phyloP scores from a whole-genome alignment of 2,888 invertebrate species.

The Microlaimidae sp. region DNA sequence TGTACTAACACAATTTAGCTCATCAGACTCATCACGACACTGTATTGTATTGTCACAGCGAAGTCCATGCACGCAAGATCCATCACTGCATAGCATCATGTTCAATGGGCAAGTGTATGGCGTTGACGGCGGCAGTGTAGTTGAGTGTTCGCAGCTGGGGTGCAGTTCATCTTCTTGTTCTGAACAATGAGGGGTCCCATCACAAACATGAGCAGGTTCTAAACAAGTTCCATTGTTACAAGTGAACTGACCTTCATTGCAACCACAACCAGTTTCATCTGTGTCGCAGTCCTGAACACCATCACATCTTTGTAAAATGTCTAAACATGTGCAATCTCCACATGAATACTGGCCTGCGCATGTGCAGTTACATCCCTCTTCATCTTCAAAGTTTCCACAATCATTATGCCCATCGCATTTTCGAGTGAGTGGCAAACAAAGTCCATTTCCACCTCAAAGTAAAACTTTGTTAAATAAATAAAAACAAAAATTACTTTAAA shows the following conservation, averaged over 20 bases:
- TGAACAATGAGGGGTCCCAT: conserved; percentile 4
- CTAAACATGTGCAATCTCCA: conserved; percentile 9
- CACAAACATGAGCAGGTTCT: conserved; percentile 3
- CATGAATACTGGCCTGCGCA: conserved; percentile 13
- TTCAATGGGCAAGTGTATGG: conserved; percentile 4
- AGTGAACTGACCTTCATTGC: conserved; percentile 11
- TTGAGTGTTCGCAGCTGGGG: too few relatives aligned
- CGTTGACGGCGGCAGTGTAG: too few relatives aligned
- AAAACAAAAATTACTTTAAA: too few relatives aligned
- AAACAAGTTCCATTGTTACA: conserved; percentile 14
- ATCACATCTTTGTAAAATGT: conserved; percentile 5
- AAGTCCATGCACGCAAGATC: conserved; percentile 12
- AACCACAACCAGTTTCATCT: conserved; percentile 13
- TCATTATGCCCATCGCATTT: conserved; percentile 14
- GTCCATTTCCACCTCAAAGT: not conserved
- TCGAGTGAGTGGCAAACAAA: conserved; percentile 4
- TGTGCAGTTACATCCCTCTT: conserved; percentile 11
- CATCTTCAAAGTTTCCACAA: conserved; percentile 15
- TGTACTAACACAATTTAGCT: not conserved
- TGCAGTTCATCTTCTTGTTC: conserved; percentile 11
- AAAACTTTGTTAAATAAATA: too few relatives aligned
- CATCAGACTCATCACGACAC: conserved; percentile 12
- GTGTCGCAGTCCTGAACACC: conserved; percentile 13
- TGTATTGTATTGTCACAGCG: conserved; percentile 9
- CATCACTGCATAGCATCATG: conserved; percentile 10